These are phyloP conservation scores for Pristionchus pacificus DNA, from an alignment of 1,140 invertebrate species.

Conservation along the genomic window DNA sequence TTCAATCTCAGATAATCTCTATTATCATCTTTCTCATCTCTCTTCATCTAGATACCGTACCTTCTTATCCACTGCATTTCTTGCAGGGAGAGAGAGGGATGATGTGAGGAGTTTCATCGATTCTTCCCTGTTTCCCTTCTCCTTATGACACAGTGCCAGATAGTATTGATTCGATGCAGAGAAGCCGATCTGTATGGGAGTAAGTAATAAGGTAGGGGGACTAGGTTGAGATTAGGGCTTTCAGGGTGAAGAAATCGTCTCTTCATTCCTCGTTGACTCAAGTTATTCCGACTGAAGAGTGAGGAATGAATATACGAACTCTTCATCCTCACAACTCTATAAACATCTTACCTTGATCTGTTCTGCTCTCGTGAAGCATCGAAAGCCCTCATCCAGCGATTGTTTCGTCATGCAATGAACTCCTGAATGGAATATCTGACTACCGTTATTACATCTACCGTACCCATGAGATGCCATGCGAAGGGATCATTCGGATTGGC, in stretches of 20 bases:
- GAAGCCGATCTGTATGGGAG: conserved; percentile 5
- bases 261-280: background rate
- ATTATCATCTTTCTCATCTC: background rate
- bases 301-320: too few relatives aligned
- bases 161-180: conserved; percentile 16
- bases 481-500: conserved; percentile 18
- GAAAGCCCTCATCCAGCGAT: conserved; percentile 1
- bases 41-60: too few relatives aligned
- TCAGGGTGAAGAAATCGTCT: too few relatives aligned
- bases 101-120: background rate
- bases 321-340: too few relatives aligned
- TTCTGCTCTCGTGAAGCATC: conserved; percentile 12
- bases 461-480: conserved; percentile 16
- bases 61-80: conserved; percentile 14
- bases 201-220: too few relatives aligned
- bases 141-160: background rate
- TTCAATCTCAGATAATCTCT: background rate
- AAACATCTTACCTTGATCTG: conserved; percentile 3
- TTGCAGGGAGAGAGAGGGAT: background rate
- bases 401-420: conserved; percentile 4
- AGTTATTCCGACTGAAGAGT: too few relatives aligned
- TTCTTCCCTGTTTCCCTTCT: background rate
- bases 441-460: background rate
- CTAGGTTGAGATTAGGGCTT: too few relatives aligned
- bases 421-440: conserved; percentile 3